Percentiles rank a stretch among this genome's conserved stretches.
These are phyloP conservation scores for Machimus rusticus DNA, from an alignment of 2,888 invertebrate genomes.

Conservation along the genomic window DNA sequence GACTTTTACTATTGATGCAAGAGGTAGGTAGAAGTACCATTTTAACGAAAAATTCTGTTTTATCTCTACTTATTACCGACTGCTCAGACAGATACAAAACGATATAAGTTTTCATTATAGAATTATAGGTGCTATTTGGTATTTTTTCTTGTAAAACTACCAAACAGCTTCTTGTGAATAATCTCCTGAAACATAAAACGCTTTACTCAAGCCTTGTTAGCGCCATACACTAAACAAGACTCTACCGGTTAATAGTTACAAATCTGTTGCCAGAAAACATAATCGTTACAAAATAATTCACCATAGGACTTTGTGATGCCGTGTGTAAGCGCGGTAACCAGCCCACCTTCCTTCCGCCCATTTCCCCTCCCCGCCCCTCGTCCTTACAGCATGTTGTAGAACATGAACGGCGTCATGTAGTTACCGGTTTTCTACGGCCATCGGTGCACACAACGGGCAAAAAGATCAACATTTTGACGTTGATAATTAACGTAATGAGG, in stretches of 20 bases:
- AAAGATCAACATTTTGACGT: constrained; percentile 32
- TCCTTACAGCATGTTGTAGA: background rate
- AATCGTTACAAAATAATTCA: constrained; percentile 14
- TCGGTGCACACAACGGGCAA: background rate
- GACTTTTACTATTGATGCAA: no score
- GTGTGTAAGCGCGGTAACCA: constrained; percentile 2
- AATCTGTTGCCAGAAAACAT: background rate
- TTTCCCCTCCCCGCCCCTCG: background rate
- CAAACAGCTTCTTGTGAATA: no score
- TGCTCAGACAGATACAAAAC: no score
- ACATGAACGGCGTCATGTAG: constrained; percentile 21
- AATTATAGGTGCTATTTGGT: no score
- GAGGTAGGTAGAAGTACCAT: no score
- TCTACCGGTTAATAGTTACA: background rate
- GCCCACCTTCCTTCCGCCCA: background rate
- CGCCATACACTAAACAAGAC: background rate
- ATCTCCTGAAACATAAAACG: background rate
- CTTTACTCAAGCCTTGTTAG: background rate
- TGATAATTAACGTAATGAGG: constrained; percentile 36
- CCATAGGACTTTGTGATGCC: background rate
- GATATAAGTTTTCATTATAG: no score
- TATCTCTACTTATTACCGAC: no score
- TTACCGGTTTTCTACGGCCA: constrained; percentile 15
- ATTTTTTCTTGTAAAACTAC: background rate
- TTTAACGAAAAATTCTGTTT: no score